Base-by-base conservation (phyloP, 1,140 invertebrate species). In the Drosophila gunungcola region DNA sequence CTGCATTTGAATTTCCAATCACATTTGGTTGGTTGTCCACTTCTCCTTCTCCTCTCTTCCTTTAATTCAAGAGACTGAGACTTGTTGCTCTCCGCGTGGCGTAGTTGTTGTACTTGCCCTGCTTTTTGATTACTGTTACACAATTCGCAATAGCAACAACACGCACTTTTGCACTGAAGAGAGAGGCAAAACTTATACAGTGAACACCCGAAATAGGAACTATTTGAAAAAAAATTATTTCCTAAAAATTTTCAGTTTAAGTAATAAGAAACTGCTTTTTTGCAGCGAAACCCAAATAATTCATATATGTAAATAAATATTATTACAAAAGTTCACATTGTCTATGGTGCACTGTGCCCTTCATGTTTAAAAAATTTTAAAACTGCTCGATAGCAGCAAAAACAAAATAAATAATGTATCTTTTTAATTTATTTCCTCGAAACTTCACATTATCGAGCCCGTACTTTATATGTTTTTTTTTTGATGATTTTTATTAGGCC, bases 1-100 rank as follows among this genome's bases (percentile, higher is more conserved):
- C 29, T 32, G 51, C 62, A 80, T 84, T 84, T 85, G 65, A 90
- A 89, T 85, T 89, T 90, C 84, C 84, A 84, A 89, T 73, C 67
- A 78, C 57, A 73, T 73, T 70, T 70, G 25, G 39, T 45, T 49
- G 53, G 21, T 39, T 63, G 45, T 60, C 42, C 21, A 41, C 41
- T 12, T 21, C 11, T 3, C 34, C 39, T 48, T 39, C 41, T 45
- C 10, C 12, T 12, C 13, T 27, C 48, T 60, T 43, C 27, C 52
- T 53, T 65, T 73, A 65, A 80, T 74, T 55, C 73, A 70, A 78
- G 67, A 69, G 67, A 75, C 73, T 80, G 67, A 69, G 63, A 75
- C 73, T 80, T 75, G 80, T 76, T 89, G 73, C 81, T 88, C 46
- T 46, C 48, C 43, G 45, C 29, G 13, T 27, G 38, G 21, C 27